Percentiles rank a stretch among this genome's conserved stretches.
Evolutionary conservation across 2,797 vertebrate species (phyloP).

Genomic region (Esox masquinongy): DNA sequence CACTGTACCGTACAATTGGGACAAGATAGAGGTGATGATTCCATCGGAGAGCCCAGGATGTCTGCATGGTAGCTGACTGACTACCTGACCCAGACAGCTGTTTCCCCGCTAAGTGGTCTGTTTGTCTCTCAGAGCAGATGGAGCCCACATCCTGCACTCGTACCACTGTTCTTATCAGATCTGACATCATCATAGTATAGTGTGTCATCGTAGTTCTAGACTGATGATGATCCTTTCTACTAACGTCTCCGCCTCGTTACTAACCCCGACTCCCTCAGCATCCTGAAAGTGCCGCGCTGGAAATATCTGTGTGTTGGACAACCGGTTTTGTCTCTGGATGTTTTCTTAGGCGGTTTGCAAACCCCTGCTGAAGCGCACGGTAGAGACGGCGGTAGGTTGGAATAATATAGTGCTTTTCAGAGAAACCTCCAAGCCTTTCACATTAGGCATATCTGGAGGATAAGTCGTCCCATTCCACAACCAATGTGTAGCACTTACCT

Average conservation of each 20-base stretch:
- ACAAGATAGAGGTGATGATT: neutral
- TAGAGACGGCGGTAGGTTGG: neutral
- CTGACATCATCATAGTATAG: too few relatives aligned
- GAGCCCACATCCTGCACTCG: neutral
- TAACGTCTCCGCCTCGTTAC: slow-evolving; percentile 47
- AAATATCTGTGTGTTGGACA: neutral
- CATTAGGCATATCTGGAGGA: neutral
- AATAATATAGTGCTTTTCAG: neutral
- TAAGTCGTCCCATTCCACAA: neutral
- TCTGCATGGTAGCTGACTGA: neutral
- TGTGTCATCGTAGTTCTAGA: too few relatives aligned
- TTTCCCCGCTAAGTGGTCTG: neutral
- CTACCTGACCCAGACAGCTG: neutral
- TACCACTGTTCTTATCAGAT: neutral
- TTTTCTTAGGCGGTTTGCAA: neutral
- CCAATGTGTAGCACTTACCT: neutral
- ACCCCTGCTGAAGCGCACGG: neutral
- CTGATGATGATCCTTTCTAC: slow-evolving; percentile 56
- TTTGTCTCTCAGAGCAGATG: neutral
- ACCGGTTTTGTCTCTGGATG: neutral
- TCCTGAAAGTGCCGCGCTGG: neutral
- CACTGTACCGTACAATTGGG: neutral
- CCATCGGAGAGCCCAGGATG: neutral
- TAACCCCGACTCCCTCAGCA: neutral
- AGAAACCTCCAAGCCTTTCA: neutral